Conservation (phyloP, 2,797 vertebrate species). For the Fundulus diaphanus region DNA sequence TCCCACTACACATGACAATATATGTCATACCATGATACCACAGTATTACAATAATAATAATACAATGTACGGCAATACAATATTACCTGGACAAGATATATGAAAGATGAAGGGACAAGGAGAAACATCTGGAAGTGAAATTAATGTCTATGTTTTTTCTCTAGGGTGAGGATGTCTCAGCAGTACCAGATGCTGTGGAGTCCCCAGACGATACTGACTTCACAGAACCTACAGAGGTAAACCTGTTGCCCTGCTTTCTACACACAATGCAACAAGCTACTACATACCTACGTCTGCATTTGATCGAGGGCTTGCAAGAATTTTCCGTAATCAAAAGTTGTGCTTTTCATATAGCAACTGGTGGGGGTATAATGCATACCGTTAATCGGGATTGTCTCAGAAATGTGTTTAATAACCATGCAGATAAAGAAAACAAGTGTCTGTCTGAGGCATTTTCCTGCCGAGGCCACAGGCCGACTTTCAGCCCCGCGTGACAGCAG, state of each 20-base stretch:
- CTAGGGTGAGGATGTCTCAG: constrained; percentile 57
- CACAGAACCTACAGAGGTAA: constrained; percentile 67
- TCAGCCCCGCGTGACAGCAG: constrained; percentile 13
- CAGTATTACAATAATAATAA: not conserved
- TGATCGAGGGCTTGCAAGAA: not conserved
- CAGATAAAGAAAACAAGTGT: not conserved
- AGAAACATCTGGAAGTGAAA: not conserved
- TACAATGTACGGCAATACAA: too few relatives aligned
- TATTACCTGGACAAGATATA: not conserved
- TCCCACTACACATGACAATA: not conserved
- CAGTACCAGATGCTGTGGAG: constrained; percentile 49
- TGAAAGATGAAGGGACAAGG: not conserved
- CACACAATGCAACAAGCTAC: not conserved
- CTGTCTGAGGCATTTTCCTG: not conserved
- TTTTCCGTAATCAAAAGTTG: not conserved
- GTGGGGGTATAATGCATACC: not conserved
- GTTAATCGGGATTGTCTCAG: not conserved
- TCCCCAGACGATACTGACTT: constrained; percentile 62
- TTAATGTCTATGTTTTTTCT: not conserved
- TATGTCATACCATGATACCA: not conserved
- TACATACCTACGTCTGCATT: not conserved
- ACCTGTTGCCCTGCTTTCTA: constrained; percentile 2
- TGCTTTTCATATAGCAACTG: not conserved
- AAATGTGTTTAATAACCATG: not conserved
- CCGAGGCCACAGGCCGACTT: constrained; percentile 12